phyloP scores from a whole-genome alignment of 2,113 vertebrate genomes.

The Megaleporinus macrocephalus region DNA sequence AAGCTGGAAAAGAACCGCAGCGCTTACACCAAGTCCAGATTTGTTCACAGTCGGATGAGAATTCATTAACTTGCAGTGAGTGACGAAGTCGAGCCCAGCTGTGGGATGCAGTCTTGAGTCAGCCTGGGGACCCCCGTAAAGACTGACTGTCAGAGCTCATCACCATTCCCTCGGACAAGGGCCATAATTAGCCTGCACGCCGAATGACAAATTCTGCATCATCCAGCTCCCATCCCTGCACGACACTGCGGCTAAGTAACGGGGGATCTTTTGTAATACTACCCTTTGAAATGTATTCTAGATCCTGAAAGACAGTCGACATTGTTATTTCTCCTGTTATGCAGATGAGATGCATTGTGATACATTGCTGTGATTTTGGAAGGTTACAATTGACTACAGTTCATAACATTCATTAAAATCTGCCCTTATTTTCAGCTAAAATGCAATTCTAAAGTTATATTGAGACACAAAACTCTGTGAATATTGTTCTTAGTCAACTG shows the following conservation, averaged over 20 bases:
- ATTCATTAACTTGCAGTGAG: conserved; percentile 33
- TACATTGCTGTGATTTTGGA: neutral
- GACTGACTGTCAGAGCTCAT: conserved; percentile 37
- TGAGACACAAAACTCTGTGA: too few relatives aligned
- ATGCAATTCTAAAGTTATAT: too few relatives aligned
- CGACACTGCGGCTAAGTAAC: neutral
- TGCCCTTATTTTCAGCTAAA: too few relatives aligned
- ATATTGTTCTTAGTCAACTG: too few relatives aligned
- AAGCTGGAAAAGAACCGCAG: neutral
- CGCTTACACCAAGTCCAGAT: neutral
- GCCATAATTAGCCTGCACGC: conserved; percentile 43
- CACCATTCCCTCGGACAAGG: conserved; percentile 30
- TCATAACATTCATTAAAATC: too few relatives aligned
- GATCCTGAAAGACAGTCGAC: neutral
- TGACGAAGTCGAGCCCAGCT: conserved; percentile 41
- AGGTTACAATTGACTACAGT: too few relatives aligned
- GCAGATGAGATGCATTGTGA: too few relatives aligned
- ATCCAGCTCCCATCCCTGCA: neutral
- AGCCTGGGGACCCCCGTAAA: conserved; percentile 26
- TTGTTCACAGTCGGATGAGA: conserved; percentile 21
- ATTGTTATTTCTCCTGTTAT: too few relatives aligned
- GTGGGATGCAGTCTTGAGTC: conserved; percentile 15
- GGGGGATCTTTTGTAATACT: neutral
- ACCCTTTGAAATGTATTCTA: neutral
- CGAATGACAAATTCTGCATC: conserved; percentile 37